Evolutionary conservation across 2,888 invertebrate species (phyloP).

Genomic region (Tridacna crocea): DNA sequence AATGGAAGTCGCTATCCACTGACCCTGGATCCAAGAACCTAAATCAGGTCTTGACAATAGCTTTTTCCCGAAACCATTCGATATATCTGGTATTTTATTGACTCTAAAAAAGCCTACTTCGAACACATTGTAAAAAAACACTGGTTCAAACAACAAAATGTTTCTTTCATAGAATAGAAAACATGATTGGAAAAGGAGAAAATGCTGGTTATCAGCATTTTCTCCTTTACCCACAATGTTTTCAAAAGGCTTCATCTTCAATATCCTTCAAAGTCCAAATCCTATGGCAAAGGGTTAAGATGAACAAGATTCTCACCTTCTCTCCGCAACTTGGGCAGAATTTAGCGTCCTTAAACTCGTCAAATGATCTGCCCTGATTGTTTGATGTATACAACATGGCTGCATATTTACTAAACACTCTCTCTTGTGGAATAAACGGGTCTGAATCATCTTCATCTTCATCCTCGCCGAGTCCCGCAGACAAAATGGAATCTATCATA

Average conservation of each 20-base stretch:
- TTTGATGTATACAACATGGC: slow-evolving; percentile 83
- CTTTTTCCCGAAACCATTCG: no score
- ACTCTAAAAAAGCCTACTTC: no score
- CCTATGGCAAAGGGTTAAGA: neutral
- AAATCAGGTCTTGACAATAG: no score
- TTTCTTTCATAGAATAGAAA: no score
- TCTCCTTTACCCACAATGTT: neutral
- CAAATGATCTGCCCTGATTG: slow-evolving; percentile 80
- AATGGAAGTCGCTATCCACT: no score
- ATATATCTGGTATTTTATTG: no score
- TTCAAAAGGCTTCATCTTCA: no score
- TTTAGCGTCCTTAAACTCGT: slow-evolving; percentile 81
- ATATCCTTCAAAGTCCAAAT: neutral
- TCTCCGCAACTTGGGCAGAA: slow-evolving; percentile 83
- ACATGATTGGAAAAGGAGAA: neutral
- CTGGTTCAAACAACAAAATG: no score
- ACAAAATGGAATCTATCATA: slow-evolving; percentile 70
- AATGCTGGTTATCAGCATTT: neutral
- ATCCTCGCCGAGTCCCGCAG: slow-evolving; percentile 74
- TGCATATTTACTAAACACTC: slow-evolving; percentile 82
- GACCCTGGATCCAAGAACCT: no score
- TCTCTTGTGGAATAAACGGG: slow-evolving; percentile 82
- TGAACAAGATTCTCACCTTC: slow-evolving; percentile 72
- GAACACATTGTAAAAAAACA: no score
- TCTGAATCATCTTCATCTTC: slow-evolving; percentile 75